Conservation (phyloP, 2,113 vertebrate species). For the Daboia siamensis region DNA sequence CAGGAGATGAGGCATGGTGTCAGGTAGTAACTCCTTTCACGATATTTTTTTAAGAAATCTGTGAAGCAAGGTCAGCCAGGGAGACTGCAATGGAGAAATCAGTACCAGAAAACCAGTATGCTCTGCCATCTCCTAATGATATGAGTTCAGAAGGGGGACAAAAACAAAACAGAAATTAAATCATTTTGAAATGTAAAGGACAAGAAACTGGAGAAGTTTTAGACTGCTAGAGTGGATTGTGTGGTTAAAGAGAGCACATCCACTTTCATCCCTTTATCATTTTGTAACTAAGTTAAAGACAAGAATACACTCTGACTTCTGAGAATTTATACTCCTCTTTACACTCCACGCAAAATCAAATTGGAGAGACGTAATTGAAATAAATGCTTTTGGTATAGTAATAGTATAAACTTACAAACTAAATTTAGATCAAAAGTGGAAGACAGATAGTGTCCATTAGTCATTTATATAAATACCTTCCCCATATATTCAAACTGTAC, state of each 20-base stretch:
- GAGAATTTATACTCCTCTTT: background rate
- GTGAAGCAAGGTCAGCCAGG: background rate
- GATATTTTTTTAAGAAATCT: background rate
- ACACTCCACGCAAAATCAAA: background rate
- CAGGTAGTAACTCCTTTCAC: background rate
- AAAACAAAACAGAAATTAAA: background rate
- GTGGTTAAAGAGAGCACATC: background rate
- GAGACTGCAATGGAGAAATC: background rate
- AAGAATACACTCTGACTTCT: background rate
- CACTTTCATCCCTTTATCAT: background rate
- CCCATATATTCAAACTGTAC: background rate
- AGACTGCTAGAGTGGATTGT: background rate
- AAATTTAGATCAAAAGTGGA: conserved; percentile 29
- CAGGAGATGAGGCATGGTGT: background rate
- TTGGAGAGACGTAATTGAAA: background rate
- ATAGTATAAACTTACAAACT: background rate
- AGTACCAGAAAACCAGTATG: background rate
- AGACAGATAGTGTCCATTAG: background rate
- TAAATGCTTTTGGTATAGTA: background rate
- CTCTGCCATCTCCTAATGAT: background rate
- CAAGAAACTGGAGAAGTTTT: background rate
- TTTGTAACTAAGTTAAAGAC: background rate
- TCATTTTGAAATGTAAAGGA: background rate
- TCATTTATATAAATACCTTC: too few relatives aligned
- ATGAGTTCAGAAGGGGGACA: background rate